phyloP scores from a whole-genome alignment of 2,888 invertebrate genomes.

The Eupithecia inturbata region DNA sequence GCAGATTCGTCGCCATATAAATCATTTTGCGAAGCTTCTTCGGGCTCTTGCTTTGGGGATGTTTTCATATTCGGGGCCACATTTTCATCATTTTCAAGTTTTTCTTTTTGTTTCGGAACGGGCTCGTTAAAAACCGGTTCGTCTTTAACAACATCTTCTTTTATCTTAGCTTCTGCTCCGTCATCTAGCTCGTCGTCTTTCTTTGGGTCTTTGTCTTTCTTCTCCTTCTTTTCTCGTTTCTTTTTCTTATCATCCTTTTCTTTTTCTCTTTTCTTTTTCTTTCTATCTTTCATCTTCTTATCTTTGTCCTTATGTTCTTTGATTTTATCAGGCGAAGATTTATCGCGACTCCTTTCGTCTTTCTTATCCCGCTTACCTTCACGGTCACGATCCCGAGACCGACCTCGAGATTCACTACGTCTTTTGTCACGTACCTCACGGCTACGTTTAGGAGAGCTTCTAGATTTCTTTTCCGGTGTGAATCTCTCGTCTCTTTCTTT shows the following conservation, averaged over 20 bases:
- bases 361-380: constrained; percentile 83
- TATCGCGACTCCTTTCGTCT: constrained; percentile 74
- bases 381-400: constrained; percentile 81
- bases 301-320: constrained; percentile 85
- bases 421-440: constrained; percentile 73
- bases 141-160: constrained; percentile 41
- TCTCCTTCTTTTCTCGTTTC: constrained; percentile 81
- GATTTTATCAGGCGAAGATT: constrained; percentile 74
- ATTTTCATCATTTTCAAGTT: constrained; percentile 42
- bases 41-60: constrained; percentile 45
- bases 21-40: constrained; percentile 61
- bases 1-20: constrained; percentile 83
- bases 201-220: constrained; percentile 78
- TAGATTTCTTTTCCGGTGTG: constrained; percentile 73
- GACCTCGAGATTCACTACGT: constrained; percentile 76
- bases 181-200: constrained; percentile 56
- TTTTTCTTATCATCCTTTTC: constrained; percentile 76
- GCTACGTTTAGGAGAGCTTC: constrained; percentile 70
- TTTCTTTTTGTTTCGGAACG: constrained; percentile 42
- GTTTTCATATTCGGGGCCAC: constrained; percentile 43
- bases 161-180: constrained; percentile 44
- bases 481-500: constrained; percentile 75
- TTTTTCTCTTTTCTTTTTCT: constrained; percentile 83
- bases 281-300: constrained; percentile 79
- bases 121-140: constrained; percentile 25